These are phyloP conservation scores for Cryptus armator DNA, from an alignment of 2,888 invertebrate genomes.

Conservation along the genomic window DNA sequence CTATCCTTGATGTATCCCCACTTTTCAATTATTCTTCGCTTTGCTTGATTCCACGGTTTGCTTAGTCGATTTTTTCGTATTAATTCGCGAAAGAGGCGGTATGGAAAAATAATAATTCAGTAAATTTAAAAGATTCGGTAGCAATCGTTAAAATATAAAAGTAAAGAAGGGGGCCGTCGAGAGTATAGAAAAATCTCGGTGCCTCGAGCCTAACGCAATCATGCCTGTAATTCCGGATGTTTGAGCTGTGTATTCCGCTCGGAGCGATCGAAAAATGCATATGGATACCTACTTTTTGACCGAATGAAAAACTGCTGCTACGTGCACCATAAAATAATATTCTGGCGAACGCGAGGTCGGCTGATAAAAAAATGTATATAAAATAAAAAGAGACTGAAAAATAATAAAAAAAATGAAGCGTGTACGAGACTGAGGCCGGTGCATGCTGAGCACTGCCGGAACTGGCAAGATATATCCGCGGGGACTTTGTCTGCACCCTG, in stretches of 20 bases:
- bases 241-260: neutral
- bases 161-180: neutral
- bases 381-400: neutral
- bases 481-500: slow-evolving; percentile 49
- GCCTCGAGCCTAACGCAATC: neutral
- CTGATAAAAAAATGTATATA: neutral
- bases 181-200: neutral
- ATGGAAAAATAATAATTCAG: neutral
- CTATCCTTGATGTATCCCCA: slow-evolving; percentile 39
- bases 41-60: neutral
- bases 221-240: neutral
- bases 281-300: neutral
- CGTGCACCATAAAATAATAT: neutral
- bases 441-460: slow-evolving; percentile 50
- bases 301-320: neutral
- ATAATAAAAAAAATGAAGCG: neutral
- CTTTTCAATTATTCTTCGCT: slow-evolving; percentile 6
- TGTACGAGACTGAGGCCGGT: slow-evolving; percentile 55
- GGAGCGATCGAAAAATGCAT: neutral
- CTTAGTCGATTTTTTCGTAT: neutral
- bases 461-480: slow-evolving; percentile 60
- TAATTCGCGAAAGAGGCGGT: neutral
- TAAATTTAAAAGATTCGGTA: neutral
- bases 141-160: neutral
- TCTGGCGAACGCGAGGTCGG: neutral